These are phyloP conservation scores for Ophion ventricosus DNA, from an alignment of 2,888 invertebrate species.

Conservation along the genomic window DNA sequence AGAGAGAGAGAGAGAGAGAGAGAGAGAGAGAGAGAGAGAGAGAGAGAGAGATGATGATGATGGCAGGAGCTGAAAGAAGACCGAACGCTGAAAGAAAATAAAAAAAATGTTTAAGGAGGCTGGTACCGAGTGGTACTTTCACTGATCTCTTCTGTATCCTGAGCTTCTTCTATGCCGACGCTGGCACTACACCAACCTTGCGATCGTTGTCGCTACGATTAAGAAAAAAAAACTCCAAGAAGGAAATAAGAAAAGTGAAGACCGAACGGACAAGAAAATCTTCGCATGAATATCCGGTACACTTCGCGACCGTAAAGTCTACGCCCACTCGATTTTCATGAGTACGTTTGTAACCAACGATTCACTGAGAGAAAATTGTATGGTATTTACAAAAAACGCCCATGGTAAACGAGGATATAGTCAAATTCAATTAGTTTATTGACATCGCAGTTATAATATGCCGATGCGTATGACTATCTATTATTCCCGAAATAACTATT, in stretches of 20 bases:
- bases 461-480: no score
- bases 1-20: constrained; percentile 1
- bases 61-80: neutral
- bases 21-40: neutral
- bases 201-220: constrained; percentile 34
- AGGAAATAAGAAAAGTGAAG: constrained; percentile 7
- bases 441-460: no score
- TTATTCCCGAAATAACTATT: no score
- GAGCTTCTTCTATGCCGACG: constrained; percentile 22
- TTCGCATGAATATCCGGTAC: constrained; percentile 55
- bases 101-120: constrained; percentile 61
- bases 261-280: constrained; percentile 40
- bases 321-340: constrained; percentile 35
- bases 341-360: neutral
- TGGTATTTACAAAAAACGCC: no score
- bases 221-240: constrained; percentile 27
- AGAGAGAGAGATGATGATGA: constrained; percentile 7
- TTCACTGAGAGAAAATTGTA: neutral
- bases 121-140: constrained; percentile 65
- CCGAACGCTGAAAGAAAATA: constrained; percentile 8
- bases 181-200: constrained; percentile 56
- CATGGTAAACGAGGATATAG: no score
- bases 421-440: no score
- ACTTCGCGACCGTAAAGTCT: constrained; percentile 3
- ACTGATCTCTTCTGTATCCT: constrained; percentile 44